Evolutionary conservation across 2,113 vertebrate genomes (phyloP), one percentile per base, ranked within the genome.

Genomic region (Prunella fulvescens): DNA sequence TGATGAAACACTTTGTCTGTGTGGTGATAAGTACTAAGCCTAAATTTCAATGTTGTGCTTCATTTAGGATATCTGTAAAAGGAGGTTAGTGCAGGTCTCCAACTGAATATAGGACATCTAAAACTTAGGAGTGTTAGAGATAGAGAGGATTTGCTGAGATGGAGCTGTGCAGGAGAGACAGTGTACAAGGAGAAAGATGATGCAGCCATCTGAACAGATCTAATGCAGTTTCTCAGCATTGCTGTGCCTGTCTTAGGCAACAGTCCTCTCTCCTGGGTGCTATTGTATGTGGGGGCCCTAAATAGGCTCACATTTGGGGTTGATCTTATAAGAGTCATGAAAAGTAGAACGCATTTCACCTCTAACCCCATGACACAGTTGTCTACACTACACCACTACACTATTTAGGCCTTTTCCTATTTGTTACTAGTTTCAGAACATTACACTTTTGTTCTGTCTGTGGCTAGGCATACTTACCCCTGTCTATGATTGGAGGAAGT

Each of bases 201-300:
- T 39, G 50, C 58, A 88, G 20, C 17, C 50, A 10, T 57, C 18
- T 83, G 67, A 88, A 37, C 23, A 77, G 81, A 57, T 40, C 28
- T 80, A 65, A 35, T 17, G n/a, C 15, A 28, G 24, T 42, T 56
- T 39, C 29, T 70, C 69, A 74, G 24, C 8, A 2, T 16, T 76
- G 13, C 40, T 83, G 28, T 31, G 14, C 16, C 35, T 86, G 19
- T 12, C 37, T 64, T 44, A 61, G 45, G 70, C 25, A 51, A 19
- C 24, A 61, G 47, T 9, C 28, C 35, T 81, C 25, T 91, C 10
- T 37, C 18, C 19, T 61, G 45, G 14, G 23, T 40, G 14, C 33
- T 90, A 0, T 9, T 77, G 12, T 45, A 26, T 73, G 15, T 2
- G 0, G n/a, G 16, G 19, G 5, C n/a, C 37, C 48, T 65, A 56